Conservation (phyloP, 2,888 invertebrate genomes). For the Limnephilus lunatus region DNA sequence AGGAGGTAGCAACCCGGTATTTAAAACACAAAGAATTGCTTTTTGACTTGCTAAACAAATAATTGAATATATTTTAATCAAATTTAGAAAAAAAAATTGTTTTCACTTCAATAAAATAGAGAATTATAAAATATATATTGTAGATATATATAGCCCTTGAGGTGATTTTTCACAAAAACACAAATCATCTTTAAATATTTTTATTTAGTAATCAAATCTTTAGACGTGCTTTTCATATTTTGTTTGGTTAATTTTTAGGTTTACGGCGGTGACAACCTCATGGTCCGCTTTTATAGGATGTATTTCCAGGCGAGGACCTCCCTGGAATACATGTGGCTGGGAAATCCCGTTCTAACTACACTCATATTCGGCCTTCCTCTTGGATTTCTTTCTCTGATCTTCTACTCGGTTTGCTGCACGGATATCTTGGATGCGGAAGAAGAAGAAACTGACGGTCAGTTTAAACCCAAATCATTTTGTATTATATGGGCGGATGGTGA, state of each 20-base stretch:
- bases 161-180: too few species aligned
- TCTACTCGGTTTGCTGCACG: constrained; percentile 97
- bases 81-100: too few species aligned
- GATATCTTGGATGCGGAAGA: constrained; percentile 96
- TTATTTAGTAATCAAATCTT: too few species aligned
- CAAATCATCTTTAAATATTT: too few species aligned
- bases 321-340: constrained; percentile 91
- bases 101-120: too few species aligned
- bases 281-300: constrained; percentile 86
- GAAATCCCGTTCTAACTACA: constrained; percentile 94
- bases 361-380: constrained; percentile 96
- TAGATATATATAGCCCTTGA: too few species aligned
- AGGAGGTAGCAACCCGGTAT: too few species aligned
- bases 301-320: constrained; percentile 91
- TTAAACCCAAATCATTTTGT: neutral
- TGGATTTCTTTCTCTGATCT: constrained; percentile 94
- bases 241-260: constrained; percentile 74
- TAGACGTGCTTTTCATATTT: constrained; percentile 64
- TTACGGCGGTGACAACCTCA: constrained; percentile 90
- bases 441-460: constrained; percentile 78
- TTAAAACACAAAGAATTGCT: too few species aligned
- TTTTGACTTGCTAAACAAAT: too few species aligned
- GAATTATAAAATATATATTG: too few species aligned
- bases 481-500: neutral
- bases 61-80: too few species aligned